phyloP scores from a whole-genome alignment of 1,140 invertebrate species.

The Zaprionus camerounensis region DNA sequence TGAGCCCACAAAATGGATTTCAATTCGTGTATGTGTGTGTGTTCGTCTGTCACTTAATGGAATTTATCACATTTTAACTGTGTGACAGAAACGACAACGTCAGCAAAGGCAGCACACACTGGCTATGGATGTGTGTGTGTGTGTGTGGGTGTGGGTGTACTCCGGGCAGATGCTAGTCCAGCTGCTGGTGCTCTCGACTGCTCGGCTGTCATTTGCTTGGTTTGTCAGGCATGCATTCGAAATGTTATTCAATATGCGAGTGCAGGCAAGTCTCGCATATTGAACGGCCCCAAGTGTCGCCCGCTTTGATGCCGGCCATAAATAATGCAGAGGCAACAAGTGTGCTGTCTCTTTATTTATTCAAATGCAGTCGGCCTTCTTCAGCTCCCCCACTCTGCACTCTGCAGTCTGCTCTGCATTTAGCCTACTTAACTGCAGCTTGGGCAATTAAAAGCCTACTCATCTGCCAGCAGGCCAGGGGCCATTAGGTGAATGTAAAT shows the following conservation, averaged over 20 bases:
- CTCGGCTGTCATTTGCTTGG: slow-evolving; percentile 36
- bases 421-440: not conserved
- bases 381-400: no score
- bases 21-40: slow-evolving; percentile 40
- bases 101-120: slow-evolving; percentile 41
- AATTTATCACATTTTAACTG: slow-evolving; percentile 82
- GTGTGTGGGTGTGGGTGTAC: not conserved
- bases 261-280: slow-evolving; percentile 51
- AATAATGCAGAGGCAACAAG: slow-evolving; percentile 74
- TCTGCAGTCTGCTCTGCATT: no score
- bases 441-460: slow-evolving; percentile 44
- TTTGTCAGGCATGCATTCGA: slow-evolving; percentile 67
- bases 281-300: slow-evolving; percentile 64
- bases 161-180: slow-evolving; percentile 35
- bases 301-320: slow-evolving; percentile 71
- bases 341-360: slow-evolving; percentile 72
- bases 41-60: slow-evolving; percentile 75
- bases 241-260: slow-evolving; percentile 65
- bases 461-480: slow-evolving; percentile 21
- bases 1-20: slow-evolving; percentile 73
- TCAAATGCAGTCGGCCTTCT: slow-evolving; percentile 44
- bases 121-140: not conserved
- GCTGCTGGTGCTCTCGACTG: slow-evolving; percentile 19
- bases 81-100: slow-evolving; percentile 71
- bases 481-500: slow-evolving; percentile 67